Base-by-base conservation (phyloP, 2,888 invertebrate genomes). In the Epiblema foenella region DNA sequence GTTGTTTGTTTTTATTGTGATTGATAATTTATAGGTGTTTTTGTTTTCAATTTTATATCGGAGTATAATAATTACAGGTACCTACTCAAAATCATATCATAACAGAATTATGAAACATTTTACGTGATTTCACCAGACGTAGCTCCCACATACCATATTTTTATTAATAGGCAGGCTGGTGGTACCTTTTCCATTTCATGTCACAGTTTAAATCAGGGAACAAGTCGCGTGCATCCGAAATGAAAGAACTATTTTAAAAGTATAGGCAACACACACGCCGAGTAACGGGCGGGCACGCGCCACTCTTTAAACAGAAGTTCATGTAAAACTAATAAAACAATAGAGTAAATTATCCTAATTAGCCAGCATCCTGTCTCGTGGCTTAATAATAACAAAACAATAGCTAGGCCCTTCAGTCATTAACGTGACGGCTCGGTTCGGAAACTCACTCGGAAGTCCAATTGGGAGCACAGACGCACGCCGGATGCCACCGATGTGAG, bases 361-460 rank as follows among this genome's bases (percentile, higher is more conserved):
- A 92, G 83, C 81, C 89, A 84, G 88, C 87, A 90, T 93, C 93
- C 93, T 92, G 93, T 91, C 91, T 88, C 91, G 92, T 93, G 91
- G 88, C 86, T 81, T 82, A 86, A 87, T 89, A 89, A 91, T 93
- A 90, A 91, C 91, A 90, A 93, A 92, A 91, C 91, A 93, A 93
- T 92, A 91, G 87, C 81, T 83, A 80, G 83, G 88, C 88, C 87
- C 86, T 86, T 83, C 83, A 83, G 79, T 87, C 83, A 88, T 89
- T 89, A 88, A 88, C 86, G 85, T 81, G 85, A 79, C 81, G 85
- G 84, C 84, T 82, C 85, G 89, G 89, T 90, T 93, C 91, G 92
- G 93, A 93, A 91, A 87, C 85, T 82, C 83, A 82, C 84, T 93
- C 91, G 93, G 93, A 93, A 93, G 93, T 93, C 84, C 93, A 93